phyloP scores from a whole-genome alignment of 64 coral and sea anemone species.

The Dendrophyllia cribrosa region DNA sequence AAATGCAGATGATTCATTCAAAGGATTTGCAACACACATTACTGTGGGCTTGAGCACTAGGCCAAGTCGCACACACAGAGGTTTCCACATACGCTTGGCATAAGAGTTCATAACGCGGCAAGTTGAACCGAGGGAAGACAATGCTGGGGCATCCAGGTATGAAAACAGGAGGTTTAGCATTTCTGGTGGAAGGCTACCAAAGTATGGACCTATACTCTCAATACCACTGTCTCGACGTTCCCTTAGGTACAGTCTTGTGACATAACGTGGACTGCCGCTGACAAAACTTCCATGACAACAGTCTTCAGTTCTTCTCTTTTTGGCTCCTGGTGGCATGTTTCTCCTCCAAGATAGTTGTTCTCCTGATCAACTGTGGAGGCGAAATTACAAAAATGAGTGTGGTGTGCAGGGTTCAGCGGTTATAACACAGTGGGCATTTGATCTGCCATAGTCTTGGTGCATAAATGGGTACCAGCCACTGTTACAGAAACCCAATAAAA shows the following conservation, averaged over 20 bases:
- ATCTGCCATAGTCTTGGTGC: no score
- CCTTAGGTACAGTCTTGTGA: constrained; percentile 73
- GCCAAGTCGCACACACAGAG: constrained; percentile 72
- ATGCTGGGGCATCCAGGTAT: constrained; percentile 89
- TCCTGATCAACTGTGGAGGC: background rate
- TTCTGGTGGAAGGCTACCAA: constrained; percentile 90
- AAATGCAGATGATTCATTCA: constrained; percentile 67
- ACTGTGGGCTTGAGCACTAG: constrained; percentile 78
- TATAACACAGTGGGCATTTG: no score
- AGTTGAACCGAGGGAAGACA: constrained; percentile 85
- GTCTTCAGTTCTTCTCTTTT: constrained; percentile 50
- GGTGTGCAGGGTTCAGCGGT: no score
- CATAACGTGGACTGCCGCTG: constrained; percentile 49
- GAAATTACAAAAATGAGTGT: background rate
- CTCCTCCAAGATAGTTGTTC: background rate
- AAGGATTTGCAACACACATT: constrained; percentile 90
- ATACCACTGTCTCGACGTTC: constrained; percentile 78
- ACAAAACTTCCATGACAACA: background rate
- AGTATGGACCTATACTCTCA: constrained; percentile 85
- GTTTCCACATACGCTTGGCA: constrained; percentile 80
- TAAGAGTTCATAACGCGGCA: constrained; percentile 83
- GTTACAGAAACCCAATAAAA: no score
- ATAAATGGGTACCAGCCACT: no score
- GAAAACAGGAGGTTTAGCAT: constrained; percentile 86
- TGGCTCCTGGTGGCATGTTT: constrained; percentile 78